These are phyloP conservation scores for Enteromius viviparus DNA, from an alignment of 2,797 vertebrate genomes.

Conservation along the genomic window DNA sequence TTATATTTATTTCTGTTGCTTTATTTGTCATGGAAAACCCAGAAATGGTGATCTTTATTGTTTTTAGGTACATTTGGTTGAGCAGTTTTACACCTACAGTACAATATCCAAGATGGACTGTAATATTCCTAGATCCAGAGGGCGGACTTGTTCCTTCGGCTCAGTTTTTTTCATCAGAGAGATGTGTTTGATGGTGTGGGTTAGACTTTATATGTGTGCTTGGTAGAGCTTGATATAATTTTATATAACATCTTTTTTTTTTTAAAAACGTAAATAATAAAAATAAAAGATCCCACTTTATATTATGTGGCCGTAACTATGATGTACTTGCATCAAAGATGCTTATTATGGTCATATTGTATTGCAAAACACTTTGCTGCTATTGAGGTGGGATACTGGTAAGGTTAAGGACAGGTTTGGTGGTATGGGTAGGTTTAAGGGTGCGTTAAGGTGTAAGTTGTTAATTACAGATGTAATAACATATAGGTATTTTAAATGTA, in stretches of 20 bases:
- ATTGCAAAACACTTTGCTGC: no score
- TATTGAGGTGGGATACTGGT: no score
- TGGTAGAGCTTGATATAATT: not conserved
- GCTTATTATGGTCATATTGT: no score
- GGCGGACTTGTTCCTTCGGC: constrained; percentile 23
- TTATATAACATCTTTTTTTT: not conserved
- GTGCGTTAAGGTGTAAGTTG: no score
- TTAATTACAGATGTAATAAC: no score
- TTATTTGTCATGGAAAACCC: constrained; percentile 7
- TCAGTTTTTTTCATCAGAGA: constrained; percentile 24
- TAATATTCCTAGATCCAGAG: constrained; percentile 17
- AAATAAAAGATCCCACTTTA: no score
- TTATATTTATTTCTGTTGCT: constrained; percentile 2
- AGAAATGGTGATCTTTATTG: not conserved
- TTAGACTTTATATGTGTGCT: not conserved
- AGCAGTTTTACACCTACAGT: constrained; percentile 16
- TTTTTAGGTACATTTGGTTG: constrained; percentile 17
- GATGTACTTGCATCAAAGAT: no score
- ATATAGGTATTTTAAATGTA: no score
- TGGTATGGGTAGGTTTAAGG: no score
- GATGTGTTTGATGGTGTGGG: constrained; percentile 18
- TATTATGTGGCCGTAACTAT: no score
- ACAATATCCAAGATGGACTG: not conserved
- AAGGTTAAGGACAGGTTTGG: no score
- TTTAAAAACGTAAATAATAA: no score